Base-by-base conservation (phyloP, 2,113 vertebrate species). In the Neodontobutis hainanensis region DNA sequence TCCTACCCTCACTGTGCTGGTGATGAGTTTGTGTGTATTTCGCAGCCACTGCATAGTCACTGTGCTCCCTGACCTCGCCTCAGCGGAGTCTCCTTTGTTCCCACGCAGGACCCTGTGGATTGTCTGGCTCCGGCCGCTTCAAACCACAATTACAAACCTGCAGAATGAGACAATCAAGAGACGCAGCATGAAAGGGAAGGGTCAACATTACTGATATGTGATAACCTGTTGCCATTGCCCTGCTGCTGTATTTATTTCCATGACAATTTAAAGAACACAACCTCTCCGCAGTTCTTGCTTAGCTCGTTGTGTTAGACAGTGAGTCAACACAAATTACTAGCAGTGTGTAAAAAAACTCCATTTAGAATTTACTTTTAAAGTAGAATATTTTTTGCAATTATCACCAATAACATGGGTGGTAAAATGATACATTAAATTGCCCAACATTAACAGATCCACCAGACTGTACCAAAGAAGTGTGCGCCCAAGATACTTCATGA, bases 121-220 rank as follows among this genome's bases (percentile, higher is more conserved):
- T 70, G 80, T 84, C 86, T 90, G 84, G 85, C 89, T 89, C 89
- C 89, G 84, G 81, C 84, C 78, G 83, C 85, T 85, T 83, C 71
- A 86, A 87, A 85, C 73, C 80, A 78, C 88, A 88, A 92, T 91
- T 90, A 84, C 78, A 90, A 75, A 89, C 89, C 90, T 92, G 79
- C 81, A 80, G 78, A 89, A 89, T 16, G 32, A 87, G 79, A 88
- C 86, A 86, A 86, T 85, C 77, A 71, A 60, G 42, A 73, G 74
- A 69, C 68, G 16, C 66, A 72, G 81, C 79, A 68, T 75, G 68
- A 75, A 70, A 61, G 34, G 34, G 53, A 65, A 67, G 55, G 35
- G 64, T 81, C 42, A 44, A 50, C 50, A 61, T 58, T 40, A 36
- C 42, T 68, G 61, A 74, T 68, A 74, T 12, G 4, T 61, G 67